Evolutionary conservation across 2,797 vertebrate species (phyloP).

Genomic region (Ctenochaetus hawaiiensis): DNA sequence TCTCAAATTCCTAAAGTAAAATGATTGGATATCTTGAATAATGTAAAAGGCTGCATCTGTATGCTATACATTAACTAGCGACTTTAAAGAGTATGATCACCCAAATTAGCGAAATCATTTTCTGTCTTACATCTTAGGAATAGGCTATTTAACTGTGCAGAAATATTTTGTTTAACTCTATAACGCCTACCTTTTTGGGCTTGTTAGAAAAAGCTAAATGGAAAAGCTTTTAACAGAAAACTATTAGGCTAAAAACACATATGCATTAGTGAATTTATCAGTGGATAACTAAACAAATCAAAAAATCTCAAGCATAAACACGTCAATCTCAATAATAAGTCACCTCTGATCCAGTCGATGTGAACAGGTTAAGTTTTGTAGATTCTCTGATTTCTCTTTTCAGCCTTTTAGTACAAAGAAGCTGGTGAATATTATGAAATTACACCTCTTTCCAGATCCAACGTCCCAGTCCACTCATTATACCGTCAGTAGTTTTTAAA

Average conservation of each 20-base stretch:
- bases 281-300: no score
- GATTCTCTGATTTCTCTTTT: background rate
- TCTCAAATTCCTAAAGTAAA: background rate
- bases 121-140: background rate
- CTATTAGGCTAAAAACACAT: no score
- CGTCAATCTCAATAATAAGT: no score
- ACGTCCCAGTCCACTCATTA: background rate
- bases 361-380: background rate
- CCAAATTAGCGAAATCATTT: constrained; percentile 13
- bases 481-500: background rate
- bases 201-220: no score
- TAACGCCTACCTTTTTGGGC: no score
- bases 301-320: no score
- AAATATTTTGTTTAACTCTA: background rate
- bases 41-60: constrained; percentile 40
- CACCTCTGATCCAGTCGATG: no score
- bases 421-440: background rate
- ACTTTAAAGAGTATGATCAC: constrained; percentile 13
- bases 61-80: background rate
- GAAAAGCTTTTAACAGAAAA: no score
- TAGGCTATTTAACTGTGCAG: background rate
- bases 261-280: no score
- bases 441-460: background rate
- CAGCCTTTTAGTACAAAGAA: background rate
- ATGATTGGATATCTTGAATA: background rate